Conservation (phyloP, 2,888 invertebrate species). For the Rhamphomyia laevipes region DNA sequence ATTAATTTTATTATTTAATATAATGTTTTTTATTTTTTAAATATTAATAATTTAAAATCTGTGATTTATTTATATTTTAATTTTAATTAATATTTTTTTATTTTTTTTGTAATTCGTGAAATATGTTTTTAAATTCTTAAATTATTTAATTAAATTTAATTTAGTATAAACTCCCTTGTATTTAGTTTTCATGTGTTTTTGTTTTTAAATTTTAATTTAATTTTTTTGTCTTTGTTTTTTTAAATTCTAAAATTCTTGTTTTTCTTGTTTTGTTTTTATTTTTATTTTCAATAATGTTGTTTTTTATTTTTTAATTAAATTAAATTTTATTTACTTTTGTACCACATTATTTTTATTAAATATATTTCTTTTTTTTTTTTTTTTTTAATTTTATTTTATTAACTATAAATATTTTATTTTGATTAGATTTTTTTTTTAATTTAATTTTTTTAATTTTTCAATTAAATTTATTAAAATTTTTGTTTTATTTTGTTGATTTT, state of each 20-base stretch:
- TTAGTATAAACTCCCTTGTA: conserved; percentile 38
- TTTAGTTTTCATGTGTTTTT: conserved; percentile 34
- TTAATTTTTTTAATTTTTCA: conserved; percentile 15
- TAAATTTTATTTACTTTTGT: not conserved
- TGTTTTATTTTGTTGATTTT: too few relatives aligned
- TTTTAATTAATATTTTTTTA: too few relatives aligned
- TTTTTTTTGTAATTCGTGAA: too few relatives aligned
- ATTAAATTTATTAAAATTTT: too few relatives aligned
- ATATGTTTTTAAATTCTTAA: not conserved
- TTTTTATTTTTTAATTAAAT: conserved; percentile 8
- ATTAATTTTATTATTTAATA: too few relatives aligned
- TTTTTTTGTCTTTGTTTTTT: conserved; percentile 5
- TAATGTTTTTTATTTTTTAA: too few relatives aligned
- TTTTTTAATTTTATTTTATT: not conserved
- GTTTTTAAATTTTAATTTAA: conserved; percentile 19
- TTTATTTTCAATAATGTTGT: conserved; percentile 6
- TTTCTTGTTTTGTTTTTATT: conserved; percentile 5
- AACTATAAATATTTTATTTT: not conserved
- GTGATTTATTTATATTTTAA: too few relatives aligned
- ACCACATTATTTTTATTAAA: not conserved
- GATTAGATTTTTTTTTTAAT: not conserved
- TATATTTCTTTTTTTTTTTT: not conserved
- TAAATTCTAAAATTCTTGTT: not conserved
- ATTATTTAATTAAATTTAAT: conserved; percentile 16
- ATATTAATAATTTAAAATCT: too few relatives aligned